Conservation (phyloP, 2,888 invertebrate genomes). For the Ophonus ardosiacus region DNA sequence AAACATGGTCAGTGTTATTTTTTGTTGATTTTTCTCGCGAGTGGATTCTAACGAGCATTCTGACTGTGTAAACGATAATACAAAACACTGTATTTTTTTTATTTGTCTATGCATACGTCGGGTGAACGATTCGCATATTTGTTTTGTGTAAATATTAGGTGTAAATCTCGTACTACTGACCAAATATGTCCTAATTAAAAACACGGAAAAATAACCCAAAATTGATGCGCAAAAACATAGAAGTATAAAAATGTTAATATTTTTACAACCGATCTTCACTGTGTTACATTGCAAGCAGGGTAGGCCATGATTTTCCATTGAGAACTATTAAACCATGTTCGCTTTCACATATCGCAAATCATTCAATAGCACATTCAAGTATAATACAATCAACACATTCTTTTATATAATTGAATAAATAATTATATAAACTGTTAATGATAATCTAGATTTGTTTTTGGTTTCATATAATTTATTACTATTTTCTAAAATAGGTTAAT, state of each 20-base stretch:
- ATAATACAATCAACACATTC: neutral
- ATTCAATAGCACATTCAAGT: neutral
- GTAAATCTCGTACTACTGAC: neutral
- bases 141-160: neutral
- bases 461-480: neutral
- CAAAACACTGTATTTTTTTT: slow-evolving; percentile 9
- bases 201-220: neutral
- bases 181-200: slow-evolving; percentile 4
- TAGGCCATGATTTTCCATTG: too few relatives aligned
- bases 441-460: neutral
- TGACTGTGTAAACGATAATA: slow-evolving; percentile 1
- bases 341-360: neutral
- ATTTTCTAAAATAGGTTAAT: too few relatives aligned
- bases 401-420: neutral
- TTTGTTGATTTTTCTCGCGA: neutral
- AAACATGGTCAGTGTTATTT: neutral
- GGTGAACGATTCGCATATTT: neutral
- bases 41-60: neutral
- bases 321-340: neutral
- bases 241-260: neutral
- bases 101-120: neutral
- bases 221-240: neutral
- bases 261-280: neutral
- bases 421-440: neutral
- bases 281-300: too few relatives aligned